Percentiles rank a stretch among this genome's conserved stretches.
These are phyloP conservation scores for Mastigias papua DNA, from an alignment of 30 jellyfish, hydroid and myxozoan species.

Conservation along the genomic window DNA sequence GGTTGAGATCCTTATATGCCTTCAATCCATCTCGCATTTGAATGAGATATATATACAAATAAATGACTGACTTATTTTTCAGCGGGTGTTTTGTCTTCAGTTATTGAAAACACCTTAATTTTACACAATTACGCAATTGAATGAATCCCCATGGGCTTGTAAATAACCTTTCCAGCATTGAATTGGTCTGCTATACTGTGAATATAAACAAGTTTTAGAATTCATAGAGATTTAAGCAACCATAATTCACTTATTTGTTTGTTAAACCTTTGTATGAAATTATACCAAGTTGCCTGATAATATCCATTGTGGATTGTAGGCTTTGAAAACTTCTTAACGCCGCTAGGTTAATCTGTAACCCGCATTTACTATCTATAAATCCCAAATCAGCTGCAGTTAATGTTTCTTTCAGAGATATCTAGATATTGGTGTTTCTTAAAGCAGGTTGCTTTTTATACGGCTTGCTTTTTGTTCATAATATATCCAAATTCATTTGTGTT, in stretches of 20 bases:
- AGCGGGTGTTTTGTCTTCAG: slow-evolving; percentile 3
- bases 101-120: background rate
- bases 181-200: too few relatives aligned
- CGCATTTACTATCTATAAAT: background rate
- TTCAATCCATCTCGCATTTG: background rate
- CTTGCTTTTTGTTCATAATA: too few relatives aligned
- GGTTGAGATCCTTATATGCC: background rate
- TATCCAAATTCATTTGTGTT: too few relatives aligned
- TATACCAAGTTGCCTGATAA: background rate
- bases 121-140: background rate
- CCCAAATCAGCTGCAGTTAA: background rate
- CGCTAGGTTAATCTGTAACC: background rate
- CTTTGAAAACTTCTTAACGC: too few relatives aligned
- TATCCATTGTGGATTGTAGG: background rate
- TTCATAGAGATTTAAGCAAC: too few relatives aligned
- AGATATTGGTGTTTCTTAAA: too few relatives aligned
- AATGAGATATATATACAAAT: background rate
- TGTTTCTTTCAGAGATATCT: background rate
- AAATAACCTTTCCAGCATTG: background rate
- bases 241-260: too few relatives aligned
- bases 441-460: too few relatives aligned
- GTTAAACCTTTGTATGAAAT: too few relatives aligned
- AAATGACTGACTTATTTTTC: background rate
- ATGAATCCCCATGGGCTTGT: background rate
- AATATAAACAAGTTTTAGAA: too few relatives aligned